Conservation (phyloP, 1,140 invertebrate species). For the Lasioglossum albipes region DNA sequence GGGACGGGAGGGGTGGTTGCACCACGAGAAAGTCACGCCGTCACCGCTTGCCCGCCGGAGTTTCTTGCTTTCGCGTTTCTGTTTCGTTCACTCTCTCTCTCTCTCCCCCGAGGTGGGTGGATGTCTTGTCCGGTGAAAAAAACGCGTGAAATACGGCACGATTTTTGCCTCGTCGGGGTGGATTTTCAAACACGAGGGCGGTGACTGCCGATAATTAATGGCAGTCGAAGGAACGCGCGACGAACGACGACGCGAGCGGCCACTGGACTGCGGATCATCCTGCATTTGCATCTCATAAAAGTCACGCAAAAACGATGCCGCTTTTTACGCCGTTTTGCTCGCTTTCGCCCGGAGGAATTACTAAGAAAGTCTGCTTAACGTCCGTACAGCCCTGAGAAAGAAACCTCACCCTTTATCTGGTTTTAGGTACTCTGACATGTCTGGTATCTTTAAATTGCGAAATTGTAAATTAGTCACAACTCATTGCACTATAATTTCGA, state of each 20-base stretch:
- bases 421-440: no score
- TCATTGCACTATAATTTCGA: no score
- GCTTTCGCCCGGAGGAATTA: no score
- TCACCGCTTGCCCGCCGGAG: slow-evolving; percentile 14
- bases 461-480: no score
- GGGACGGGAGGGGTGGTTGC: not conserved
- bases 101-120: not conserved
- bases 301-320: no score
- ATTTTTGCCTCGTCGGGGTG: slow-evolving; percentile 5
- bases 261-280: no score
- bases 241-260: not conserved
- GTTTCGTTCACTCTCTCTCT: not conserved
- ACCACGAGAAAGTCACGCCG: slow-evolving; percentile 38
- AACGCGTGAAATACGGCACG: slow-evolving; percentile 24
- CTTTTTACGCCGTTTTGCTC: no score
- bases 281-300: no score
- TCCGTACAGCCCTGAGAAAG: no score
- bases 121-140: not conserved
- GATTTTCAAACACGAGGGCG: slow-evolving; percentile 12
- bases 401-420: no score
- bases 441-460: no score
- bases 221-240: not conserved
- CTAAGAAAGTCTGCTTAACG: no score
- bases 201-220: slow-evolving; percentile 15
- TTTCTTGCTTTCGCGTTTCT: slow-evolving; percentile 30